Base-by-base conservation (phyloP, 1,140 invertebrate species). In the Eupristina koningsbergeri region DNA sequence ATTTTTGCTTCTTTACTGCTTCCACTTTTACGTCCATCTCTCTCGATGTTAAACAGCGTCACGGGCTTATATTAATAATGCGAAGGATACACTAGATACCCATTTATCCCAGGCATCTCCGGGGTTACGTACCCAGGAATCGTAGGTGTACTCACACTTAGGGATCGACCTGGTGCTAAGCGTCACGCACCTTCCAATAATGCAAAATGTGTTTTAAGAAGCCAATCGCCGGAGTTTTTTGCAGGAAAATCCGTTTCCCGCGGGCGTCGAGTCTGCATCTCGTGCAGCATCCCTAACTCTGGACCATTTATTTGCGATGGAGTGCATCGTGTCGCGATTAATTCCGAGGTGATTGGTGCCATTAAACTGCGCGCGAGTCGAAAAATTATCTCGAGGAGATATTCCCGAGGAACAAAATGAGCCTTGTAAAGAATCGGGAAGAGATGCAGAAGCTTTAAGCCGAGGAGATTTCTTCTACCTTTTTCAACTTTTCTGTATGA, bases 341-440 rank as follows among this genome's bases (percentile, higher is more conserved):
- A 80, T 80, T 64, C 78, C 36, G 22, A 80, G 63, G 63, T 80
- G 63, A 80, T 71, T 71, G 78, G 64, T 45, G 78, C 45, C 64
- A 39, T 79, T 64, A 79, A 67, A 58, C n/a, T n/a, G 22, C n/a
- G 41, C 3, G 3, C 53, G 9, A 58, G 53, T 58, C 6, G 26
- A 58, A 58, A 58, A 58, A 58, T n/a, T n/a, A n/a, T n/a, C n/a
- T n/a, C n/a, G 26, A 6, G 22, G 13, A 19, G 22, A 26, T 22
- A 58, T 22, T 26, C 22, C 9, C 53, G 26, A 26, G 22, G 53
- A 41, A 22, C 26, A 71, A 71, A 39, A 71, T 39, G 67, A 71
- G 13, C 22, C 53, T 58, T 58, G 53, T 58, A 58, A 26, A 58
- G 53, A 31, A 64, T 31, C 11, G 5, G 29, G 13, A 64, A 34